Base-by-base conservation (phyloP, 2,888 invertebrate species). In the Xylophagus ater region DNA sequence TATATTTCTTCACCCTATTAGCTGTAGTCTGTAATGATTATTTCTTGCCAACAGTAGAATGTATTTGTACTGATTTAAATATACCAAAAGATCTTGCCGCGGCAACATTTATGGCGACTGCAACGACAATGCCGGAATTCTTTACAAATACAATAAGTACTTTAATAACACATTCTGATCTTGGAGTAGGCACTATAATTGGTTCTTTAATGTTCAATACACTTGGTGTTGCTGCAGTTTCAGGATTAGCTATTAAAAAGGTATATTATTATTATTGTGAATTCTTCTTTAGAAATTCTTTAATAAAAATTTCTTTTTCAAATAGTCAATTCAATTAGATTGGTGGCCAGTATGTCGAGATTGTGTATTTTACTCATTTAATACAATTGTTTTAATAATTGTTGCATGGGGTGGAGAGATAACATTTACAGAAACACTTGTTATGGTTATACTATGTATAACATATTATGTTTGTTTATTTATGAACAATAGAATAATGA, bases 81-180 rank as follows among this genome's bases (percentile, higher is more conserved):
- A 71, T 85, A 52, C 78, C 82, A 9, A 74, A 77, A 68, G 92
- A 97, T 65, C 88, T 96, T 10, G 94, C 93, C 0, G 96, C 93
- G 0, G 96, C 96, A 3, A 96, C 94, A 0, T 94, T 97, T 53
- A 90, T 96, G 86, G 85, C 96, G 0, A 79, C 90, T 1, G 96
- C 94, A 4, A 94, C 94, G 2, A 89, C 90, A 12, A 85, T 88
- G 47, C 94, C 94, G 0, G 94, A 96, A 65, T 76, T 93, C 46
- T 93, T 93, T 62, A 88, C 90, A 28, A 90, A 88, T 55, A 71
- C 90, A 24, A 85, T 96, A 33, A 89, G 86, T 4, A 88, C 88
- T 0, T 83, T 89, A 52, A 64, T 89, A 9, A 81, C 86, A 0
- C 68, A 80, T 47, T 83, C 85, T 0, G 87, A 88, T 53, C 78